phyloP scores from a whole-genome alignment of 2,888 invertebrate genomes.

The Ennomos erosarius region DNA sequence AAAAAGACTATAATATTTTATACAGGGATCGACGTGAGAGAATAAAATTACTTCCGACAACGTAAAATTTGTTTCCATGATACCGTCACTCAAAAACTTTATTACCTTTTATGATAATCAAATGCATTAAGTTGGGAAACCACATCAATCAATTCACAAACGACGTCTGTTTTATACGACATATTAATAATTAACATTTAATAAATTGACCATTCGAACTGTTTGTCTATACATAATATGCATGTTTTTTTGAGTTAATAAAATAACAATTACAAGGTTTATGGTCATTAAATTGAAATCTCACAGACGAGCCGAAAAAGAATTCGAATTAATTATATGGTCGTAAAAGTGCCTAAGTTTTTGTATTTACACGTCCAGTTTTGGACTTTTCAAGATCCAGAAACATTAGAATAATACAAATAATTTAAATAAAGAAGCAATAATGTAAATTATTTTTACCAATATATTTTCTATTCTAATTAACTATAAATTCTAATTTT shows the following conservation, averaged over 20 bases:
- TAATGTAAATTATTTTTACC: no score
- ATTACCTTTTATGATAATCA: slow-evolving; percentile 51
- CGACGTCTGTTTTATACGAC: slow-evolving; percentile 44
- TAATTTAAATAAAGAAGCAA: not conserved
- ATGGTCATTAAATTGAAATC: slow-evolving; percentile 48
- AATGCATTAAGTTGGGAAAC: slow-evolving; percentile 50
- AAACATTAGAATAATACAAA: not conserved
- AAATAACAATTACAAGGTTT: slow-evolving; percentile 48
- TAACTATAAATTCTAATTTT: no score
- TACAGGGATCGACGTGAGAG: no score
- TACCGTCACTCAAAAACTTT: slow-evolving; percentile 43
- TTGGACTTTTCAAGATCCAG: slow-evolving; percentile 7
- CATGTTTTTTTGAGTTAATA: slow-evolving; percentile 48
- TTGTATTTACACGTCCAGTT: slow-evolving; percentile 22
- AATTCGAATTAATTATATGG: slow-evolving; percentile 41
- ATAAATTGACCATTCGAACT: slow-evolving; percentile 52
- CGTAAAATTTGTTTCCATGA: slow-evolving; percentile 47
- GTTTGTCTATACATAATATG: slow-evolving; percentile 45
- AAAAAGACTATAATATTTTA: no score
- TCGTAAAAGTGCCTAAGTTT: slow-evolving; percentile 26
- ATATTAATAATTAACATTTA: slow-evolving; percentile 54
- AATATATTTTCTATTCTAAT: no score
- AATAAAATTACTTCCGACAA: slow-evolving; percentile 33
- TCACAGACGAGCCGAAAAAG: slow-evolving; percentile 40
- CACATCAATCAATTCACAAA: slow-evolving; percentile 54